Conservation (phyloP, 2,113 vertebrate species). For the Marmota flaviventris region DNA sequence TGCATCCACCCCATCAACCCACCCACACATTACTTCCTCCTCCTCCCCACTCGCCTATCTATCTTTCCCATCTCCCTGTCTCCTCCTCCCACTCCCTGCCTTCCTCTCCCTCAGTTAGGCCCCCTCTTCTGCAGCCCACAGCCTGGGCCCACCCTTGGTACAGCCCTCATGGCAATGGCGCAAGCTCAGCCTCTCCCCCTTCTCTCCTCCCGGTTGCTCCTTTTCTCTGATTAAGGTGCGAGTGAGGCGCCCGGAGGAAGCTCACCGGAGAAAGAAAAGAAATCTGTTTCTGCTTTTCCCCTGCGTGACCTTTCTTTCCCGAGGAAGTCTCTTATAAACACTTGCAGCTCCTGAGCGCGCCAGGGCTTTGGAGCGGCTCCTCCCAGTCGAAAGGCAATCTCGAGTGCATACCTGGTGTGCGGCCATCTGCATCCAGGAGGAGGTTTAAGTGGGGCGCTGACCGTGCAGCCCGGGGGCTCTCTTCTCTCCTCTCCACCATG, state of each 20-base stretch:
- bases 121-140: background rate
- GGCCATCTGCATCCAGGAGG: constrained; percentile 13
- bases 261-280: background rate
- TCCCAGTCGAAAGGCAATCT: constrained; percentile 44
- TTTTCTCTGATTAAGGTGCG: background rate
- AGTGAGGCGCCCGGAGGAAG: background rate
- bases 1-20: background rate
- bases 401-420: background rate
- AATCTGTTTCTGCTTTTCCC: constrained; percentile 68
- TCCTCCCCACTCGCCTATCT: background rate
- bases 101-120: background rate
- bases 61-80: too few species aligned
- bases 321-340: constrained; percentile 68
- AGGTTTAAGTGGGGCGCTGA: background rate
- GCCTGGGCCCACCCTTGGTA: background rate
- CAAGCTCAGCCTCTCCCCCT: background rate
- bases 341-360: background rate
- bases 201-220: constrained; percentile 48
- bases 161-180: background rate
- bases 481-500: background rate
- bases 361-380: background rate
- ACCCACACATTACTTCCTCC: background rate
- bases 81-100: rapidly evolving
- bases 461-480: background rate
- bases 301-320: constrained; percentile 61